These are phyloP conservation scores for Atopsyche davidsoni DNA, from an alignment of 1,140 invertebrate species.

Conservation along the genomic window DNA sequence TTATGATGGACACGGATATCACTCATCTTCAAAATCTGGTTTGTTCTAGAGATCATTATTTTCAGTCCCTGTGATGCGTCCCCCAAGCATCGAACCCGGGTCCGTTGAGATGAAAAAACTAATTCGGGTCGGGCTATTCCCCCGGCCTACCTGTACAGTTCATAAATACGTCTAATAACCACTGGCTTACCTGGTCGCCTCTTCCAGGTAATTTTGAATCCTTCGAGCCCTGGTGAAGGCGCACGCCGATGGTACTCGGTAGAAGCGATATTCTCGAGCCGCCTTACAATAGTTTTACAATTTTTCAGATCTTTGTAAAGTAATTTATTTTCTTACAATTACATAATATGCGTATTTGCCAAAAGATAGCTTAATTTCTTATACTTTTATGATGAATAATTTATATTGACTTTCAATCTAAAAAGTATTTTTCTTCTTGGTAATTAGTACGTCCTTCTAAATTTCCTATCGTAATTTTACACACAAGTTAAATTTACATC, in stretches of 20 bases:
- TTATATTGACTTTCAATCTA: too few species aligned
- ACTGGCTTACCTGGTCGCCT: slow-evolving; percentile 25
- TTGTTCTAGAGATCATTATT: slow-evolving; percentile 28
- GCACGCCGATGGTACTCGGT: too few species aligned
- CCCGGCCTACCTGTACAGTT: slow-evolving; percentile 20
- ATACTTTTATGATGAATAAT: too few species aligned
- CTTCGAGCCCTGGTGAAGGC: too few species aligned
- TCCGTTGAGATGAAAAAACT: slow-evolving; percentile 19
- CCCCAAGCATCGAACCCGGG: slow-evolving; percentile 15
- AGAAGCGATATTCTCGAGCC: too few species aligned
- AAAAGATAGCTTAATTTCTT: too few species aligned
- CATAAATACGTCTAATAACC: slow-evolving; percentile 29
- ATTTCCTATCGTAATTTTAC: too few species aligned
- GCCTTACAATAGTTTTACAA: too few species aligned
- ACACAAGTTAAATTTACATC: not conserved
- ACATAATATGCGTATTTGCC: too few species aligned
- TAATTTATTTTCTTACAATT: too few species aligned
- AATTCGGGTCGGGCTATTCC: slow-evolving; percentile 10
- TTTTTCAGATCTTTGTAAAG: too few species aligned
- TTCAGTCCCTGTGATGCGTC: slow-evolving; percentile 8
- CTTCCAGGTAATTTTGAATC: slow-evolving; percentile 28
- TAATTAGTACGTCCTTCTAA: not conserved
- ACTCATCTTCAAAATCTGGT: slow-evolving; percentile 15
- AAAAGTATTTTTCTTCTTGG: not conserved
- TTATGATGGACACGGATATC: not conserved